Base-by-base conservation (phyloP, 1,140 invertebrate species). In the Drosophila fuyamai region DNA sequence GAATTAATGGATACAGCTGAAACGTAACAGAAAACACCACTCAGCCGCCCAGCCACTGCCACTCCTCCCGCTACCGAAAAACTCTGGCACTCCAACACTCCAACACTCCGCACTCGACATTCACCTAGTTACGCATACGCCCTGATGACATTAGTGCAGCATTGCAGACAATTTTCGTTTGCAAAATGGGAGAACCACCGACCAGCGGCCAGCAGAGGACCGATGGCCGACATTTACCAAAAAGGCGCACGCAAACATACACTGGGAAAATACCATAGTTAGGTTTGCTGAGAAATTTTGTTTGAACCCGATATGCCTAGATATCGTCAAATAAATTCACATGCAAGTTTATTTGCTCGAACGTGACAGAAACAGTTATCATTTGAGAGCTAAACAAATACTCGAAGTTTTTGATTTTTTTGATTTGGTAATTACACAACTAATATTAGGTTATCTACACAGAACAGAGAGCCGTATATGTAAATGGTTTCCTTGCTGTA, bases 141-240 rank as follows among this genome's bases (percentile, higher is more conserved):
- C 84, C 79, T 77, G 79, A 79, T 86, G 84, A 79, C 84, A 89
- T 86, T 86, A 83, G 80, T 89, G 83, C 83, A 86, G 67, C 76
- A 86, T 86, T 86, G 83, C 83, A 86, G 84, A 86, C 84, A 89
- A 89, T 79, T 79, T 68, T 51, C 59, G 62, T 59, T 51, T 67
- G 74, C 68, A 63, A 85, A 85, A 85, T 80, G 81, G 75, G 59
- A 78, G 85, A 66, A 63, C 63, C 75, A 77, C 51, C 63, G 73
- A 12, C 54, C 47, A 75, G 43, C 40, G 59, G 55, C 43, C 43
- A 76, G 61, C 10, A 58, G 50, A 46, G 43, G 32, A 12, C 48
- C 18, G n/a, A 38, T 73, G 35, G 36, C 38, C 65, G 41, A 50
- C 18, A 56, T 61, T 60, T 56, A 44, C 51, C 4, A 41, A 12